Conservation (phyloP, 23 tunicate species). For the Styela plicata region DNA sequence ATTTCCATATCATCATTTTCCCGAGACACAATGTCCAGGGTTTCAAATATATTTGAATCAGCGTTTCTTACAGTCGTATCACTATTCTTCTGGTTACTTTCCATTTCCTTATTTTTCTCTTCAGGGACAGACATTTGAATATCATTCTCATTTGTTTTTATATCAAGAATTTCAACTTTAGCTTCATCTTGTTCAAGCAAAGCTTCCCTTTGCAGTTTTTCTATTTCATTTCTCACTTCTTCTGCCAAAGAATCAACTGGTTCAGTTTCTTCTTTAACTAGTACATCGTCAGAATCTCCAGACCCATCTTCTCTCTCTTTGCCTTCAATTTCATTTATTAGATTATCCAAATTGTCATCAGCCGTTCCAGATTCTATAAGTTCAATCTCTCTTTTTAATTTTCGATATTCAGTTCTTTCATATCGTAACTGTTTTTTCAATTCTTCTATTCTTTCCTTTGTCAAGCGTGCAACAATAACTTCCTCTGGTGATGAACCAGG, state of each 20-base stretch:
- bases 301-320: background rate
- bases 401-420: slow-evolving; percentile 62
- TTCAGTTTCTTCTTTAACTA: background rate
- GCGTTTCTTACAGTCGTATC: background rate
- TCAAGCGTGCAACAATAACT: slow-evolving; percentile 41
- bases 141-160: background rate
- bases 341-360: slow-evolving; percentile 66
- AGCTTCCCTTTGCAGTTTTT: background rate
- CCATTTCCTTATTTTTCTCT: background rate
- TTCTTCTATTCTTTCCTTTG: slow-evolving; percentile 76
- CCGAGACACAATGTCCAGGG: background rate
- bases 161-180: background rate
- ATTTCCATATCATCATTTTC: background rate
- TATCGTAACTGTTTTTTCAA: slow-evolving; percentile 46
- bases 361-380: slow-evolving; percentile 54
- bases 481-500: slow-evolving; percentile 46
- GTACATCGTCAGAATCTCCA: slow-evolving; percentile 2
- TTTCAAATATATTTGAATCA: background rate
- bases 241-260: background rate
- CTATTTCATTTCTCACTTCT: background rate
- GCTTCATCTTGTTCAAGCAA: background rate
- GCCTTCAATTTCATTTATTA: background rate
- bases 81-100: background rate
- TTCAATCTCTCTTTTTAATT: slow-evolving; percentile 51
- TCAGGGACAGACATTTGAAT: background rate